These are phyloP conservation scores for Orbicella faveolata DNA, from an alignment of 64 coral and sea anemone species.

Conservation along the genomic window DNA sequence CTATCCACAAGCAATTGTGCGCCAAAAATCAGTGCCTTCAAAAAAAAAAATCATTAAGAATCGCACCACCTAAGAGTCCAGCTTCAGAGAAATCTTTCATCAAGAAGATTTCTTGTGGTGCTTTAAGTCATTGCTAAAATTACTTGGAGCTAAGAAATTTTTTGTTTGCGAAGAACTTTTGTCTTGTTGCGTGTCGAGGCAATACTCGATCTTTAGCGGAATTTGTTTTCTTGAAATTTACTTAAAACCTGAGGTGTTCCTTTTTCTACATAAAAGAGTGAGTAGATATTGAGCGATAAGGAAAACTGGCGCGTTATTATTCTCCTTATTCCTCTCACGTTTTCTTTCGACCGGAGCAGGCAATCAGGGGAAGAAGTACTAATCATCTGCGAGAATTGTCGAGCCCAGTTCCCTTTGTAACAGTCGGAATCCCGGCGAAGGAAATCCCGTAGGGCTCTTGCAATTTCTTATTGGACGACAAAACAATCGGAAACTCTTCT, in stretches of 20 bases:
- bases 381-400: background rate
- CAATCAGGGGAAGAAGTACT: background rate
- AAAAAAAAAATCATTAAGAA: background rate
- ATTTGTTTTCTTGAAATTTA: too few species aligned
- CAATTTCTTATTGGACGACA: background rate
- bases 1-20: slow-evolving; percentile 11
- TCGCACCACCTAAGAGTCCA: slow-evolving; percentile 11
- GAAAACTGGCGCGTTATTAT: background rate
- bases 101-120: slow-evolving; percentile 10
- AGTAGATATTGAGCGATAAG: background rate
- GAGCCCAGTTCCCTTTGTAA: background rate
- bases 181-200: background rate
- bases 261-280: background rate
- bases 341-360: background rate
- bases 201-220: background rate
- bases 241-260: background rate
- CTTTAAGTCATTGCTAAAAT: background rate
- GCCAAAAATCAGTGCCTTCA: too few species aligned
- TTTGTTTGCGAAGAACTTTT: background rate
- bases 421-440: background rate
- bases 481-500: too few species aligned
- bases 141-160: background rate
- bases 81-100: slow-evolving; percentile 23
- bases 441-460: background rate
- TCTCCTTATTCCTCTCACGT: background rate